These are phyloP conservation scores for Aplysia californica DNA, from an alignment of 1,140 invertebrate genomes.

Conservation along the genomic window DNA sequence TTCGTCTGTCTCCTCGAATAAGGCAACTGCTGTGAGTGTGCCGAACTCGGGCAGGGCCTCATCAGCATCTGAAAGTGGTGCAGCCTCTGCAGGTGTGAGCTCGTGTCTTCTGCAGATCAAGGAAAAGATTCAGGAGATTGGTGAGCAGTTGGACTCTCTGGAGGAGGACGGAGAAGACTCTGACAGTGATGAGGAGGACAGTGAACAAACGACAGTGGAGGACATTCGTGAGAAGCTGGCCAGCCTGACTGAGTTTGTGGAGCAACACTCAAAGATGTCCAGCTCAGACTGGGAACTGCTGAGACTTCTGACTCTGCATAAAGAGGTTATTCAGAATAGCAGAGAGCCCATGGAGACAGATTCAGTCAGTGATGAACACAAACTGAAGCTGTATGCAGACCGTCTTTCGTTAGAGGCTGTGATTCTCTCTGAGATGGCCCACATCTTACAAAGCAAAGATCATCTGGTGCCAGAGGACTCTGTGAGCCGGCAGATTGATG, in stretches of 20 bases:
- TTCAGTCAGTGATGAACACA: slow-evolving; percentile 34
- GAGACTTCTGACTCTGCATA: slow-evolving; percentile 45
- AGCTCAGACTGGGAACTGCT: slow-evolving; percentile 52
- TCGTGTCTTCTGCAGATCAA: slow-evolving; percentile 49
- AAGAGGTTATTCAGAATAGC: slow-evolving; percentile 11
- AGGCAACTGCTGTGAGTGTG: too few species aligned
- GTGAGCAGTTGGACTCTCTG: slow-evolving; percentile 37
- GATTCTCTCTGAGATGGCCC: slow-evolving; percentile 58
- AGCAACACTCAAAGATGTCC: slow-evolving; percentile 47
- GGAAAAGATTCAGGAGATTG: slow-evolving; percentile 45
- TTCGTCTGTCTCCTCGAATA: too few species aligned
- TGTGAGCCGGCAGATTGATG: slow-evolving; percentile 52
- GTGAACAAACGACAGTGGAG: slow-evolving; percentile 36
- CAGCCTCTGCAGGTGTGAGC: slow-evolving; percentile 43
- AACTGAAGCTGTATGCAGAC: slow-evolving; percentile 57
- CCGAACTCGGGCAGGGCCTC: not conserved
- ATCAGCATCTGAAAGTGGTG: not conserved
- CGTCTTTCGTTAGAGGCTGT: slow-evolving; percentile 59
- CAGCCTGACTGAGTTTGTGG: slow-evolving; percentile 49
- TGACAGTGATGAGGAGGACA: slow-evolving; percentile 47
- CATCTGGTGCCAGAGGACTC: slow-evolving; percentile 33
- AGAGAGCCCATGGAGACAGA: slow-evolving; percentile 22
- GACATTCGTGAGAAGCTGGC: slow-evolving; percentile 48
- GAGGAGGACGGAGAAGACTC: slow-evolving; percentile 49
- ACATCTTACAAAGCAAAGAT: slow-evolving; percentile 44